Evolutionary conservation across 2,888 invertebrate genomes (phyloP).

Genomic region (Troides oblongomaculatus): DNA sequence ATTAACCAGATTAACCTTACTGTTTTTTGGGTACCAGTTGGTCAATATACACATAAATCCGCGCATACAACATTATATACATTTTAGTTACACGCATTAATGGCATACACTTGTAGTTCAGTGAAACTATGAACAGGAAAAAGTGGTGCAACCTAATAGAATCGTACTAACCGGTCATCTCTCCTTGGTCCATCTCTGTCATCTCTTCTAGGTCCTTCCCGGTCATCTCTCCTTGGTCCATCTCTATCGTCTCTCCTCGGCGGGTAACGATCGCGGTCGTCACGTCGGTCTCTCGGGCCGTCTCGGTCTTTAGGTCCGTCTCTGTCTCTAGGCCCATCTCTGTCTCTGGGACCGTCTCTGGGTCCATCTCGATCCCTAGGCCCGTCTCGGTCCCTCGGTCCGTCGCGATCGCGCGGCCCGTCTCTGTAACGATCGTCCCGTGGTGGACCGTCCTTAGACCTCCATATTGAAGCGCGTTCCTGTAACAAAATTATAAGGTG

Average conservation of each 20-base stretch:
- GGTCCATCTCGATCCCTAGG: slow-evolving; percentile 37
- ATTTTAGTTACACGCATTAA: too few relatives aligned
- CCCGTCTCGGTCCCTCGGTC: slow-evolving; percentile 46
- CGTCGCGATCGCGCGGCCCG: slow-evolving; percentile 34
- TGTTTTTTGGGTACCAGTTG: too few relatives aligned
- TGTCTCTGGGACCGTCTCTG: slow-evolving; percentile 47
- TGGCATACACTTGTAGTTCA: too few relatives aligned
- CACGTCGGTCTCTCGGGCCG: slow-evolving; percentile 41
- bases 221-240: slow-evolving; percentile 41
- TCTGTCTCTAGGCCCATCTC: slow-evolving; percentile 33
- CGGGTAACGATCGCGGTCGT: slow-evolving; percentile 36
- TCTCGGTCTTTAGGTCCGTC: slow-evolving; percentile 47
- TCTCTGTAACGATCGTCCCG: slow-evolving; percentile 44
- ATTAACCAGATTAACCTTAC: too few relatives aligned
- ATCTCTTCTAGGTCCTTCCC: slow-evolving; percentile 46
- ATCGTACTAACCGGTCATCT: slow-evolving; percentile 45
- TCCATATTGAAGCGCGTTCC: slow-evolving; percentile 69
- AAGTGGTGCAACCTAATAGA: too few relatives aligned
- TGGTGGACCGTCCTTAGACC: slow-evolving; percentile 57
- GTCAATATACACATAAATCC: too few relatives aligned
- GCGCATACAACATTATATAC: too few relatives aligned
- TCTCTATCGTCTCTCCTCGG: slow-evolving; percentile 38
- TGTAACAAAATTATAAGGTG: slow-evolving; percentile 32
- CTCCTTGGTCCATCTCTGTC: slow-evolving; percentile 60
- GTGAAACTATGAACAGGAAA: too few relatives aligned